A percentile compares a stretch with the other conserved stretches of the same genome.
These are phyloP conservation scores for Gambelia wislizenii DNA, from an alignment of 2,797 vertebrate genomes.

Conservation along the genomic window DNA sequence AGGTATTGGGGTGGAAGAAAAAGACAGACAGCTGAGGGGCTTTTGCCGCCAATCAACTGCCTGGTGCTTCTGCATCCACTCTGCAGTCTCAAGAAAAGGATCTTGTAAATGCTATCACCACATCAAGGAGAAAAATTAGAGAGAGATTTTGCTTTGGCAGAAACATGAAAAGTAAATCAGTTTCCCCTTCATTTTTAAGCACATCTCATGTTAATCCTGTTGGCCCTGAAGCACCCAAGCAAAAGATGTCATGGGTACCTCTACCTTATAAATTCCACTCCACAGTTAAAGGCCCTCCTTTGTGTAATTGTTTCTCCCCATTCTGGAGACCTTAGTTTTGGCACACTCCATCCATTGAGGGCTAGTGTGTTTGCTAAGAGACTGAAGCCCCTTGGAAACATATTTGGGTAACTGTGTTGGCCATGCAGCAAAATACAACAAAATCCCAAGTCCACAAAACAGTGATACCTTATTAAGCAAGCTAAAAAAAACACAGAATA, in stretches of 20 bases:
- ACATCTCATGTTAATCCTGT: slow-evolving; percentile 8
- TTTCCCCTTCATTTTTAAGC: slow-evolving; percentile 13
- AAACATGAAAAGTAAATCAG: slow-evolving; percentile 29
- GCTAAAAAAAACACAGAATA: too few species aligned
- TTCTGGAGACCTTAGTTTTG: background rate
- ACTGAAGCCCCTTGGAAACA: background rate
- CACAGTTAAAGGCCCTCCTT: background rate
- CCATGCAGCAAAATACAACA: too few species aligned
- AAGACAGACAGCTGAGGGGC: slow-evolving; percentile 4
- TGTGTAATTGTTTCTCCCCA: background rate
- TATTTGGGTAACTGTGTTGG: background rate
- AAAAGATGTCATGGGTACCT: slow-evolving; percentile 7
- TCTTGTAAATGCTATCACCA: background rate
- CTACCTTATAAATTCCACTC: background rate
- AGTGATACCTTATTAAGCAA: too few species aligned
- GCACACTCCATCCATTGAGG: background rate
- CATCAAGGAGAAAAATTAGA: slow-evolving; percentile 9
- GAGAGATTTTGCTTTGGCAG: background rate
- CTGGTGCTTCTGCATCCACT: background rate
- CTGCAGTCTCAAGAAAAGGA: slow-evolving; percentile 1
- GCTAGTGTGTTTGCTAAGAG: background rate
- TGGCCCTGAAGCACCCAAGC: background rate
- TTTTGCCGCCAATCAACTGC: slow-evolving; percentile 5
- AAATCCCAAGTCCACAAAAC: too few species aligned
- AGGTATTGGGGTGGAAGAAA: slow-evolving; percentile 25